Base-by-base conservation (phyloP, 2,113 vertebrate genomes). In the Choloepus hoffmanni region DNA sequence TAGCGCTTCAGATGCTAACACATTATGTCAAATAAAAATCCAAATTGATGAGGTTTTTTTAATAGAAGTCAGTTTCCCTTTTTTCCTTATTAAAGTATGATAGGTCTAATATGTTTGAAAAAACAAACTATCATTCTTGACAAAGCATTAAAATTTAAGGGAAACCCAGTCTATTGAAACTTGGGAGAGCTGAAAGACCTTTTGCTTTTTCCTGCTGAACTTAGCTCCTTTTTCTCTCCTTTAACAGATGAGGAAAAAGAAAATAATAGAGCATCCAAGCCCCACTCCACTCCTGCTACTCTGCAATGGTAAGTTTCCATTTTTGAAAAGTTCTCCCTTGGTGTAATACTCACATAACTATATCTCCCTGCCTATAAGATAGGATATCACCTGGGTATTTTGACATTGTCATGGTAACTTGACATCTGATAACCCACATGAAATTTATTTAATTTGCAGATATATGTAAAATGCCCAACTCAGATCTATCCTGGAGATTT, bases 221-320 rank as follows among this genome's bases (percentile, higher is more conserved):
- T 94, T 45, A 90, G 73, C 45, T 36, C 30, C 36, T 4, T 92
- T 92, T 95, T 95, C 97, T 98, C 58, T 97, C 95, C 95, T 97
- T 98, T 96, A 92, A 98, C 98, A 99, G 99, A 99, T 98, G 99
- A 99, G 97, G 99, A 99, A 98, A 99, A 99, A 97, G 99, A 99
- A 99, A 99, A 99, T 68, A 98, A 97, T 97, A 98, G 99, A 99
- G 99, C 99, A 82, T 99, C 99, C 0, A 99, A 99, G 98, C 99
- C 99, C 5, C 99, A 99, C 98, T 99, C 99, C 12, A 99, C 99
- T 88, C 99, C 99, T 73, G 99, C 99, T 43, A 99, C 99, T 83
- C 98, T 99, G 95, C 99, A 99, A 98, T 99, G 99, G 99, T 99
- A 98, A 99, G 99, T 98, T 68, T 85, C 48, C 26, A 16, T 95